These are phyloP conservation scores for Amyelois transitella DNA, from an alignment of 1,140 invertebrate species.

Conservation along the genomic window DNA sequence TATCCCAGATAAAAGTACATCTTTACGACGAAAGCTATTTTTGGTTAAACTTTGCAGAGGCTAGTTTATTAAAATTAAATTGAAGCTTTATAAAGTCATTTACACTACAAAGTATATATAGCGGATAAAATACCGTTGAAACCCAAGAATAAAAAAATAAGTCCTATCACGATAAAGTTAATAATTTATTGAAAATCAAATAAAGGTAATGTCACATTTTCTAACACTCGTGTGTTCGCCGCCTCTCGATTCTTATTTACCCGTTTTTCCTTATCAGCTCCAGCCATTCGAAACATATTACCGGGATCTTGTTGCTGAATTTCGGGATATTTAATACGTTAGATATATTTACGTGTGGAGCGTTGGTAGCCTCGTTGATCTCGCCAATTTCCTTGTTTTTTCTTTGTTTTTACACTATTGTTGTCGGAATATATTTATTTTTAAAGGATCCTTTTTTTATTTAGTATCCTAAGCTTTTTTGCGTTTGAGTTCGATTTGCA, in stretches of 20 bases:
- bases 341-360: not conserved
- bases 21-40: too few relatives aligned
- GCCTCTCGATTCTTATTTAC: constrained; percentile 44
- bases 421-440: too few relatives aligned
- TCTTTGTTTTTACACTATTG: not conserved
- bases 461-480: too few relatives aligned
- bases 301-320: constrained; percentile 37
- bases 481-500: too few relatives aligned
- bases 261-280: constrained; percentile 64
- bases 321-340: constrained; percentile 37
- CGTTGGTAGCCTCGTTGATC: constrained; percentile 12
- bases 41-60: too few relatives aligned
- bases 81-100: too few relatives aligned
- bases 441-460: too few relatives aligned
- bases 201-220: not conserved
- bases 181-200: not conserved
- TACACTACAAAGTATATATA: too few relatives aligned
- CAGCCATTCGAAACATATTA: constrained; percentile 60
- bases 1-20: too few relatives aligned
- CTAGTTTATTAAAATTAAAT: too few relatives aligned
- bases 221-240: not conserved
- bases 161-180: not conserved
- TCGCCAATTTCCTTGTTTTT: constrained; percentile 19
- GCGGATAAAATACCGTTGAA: too few relatives aligned
- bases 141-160: too few relatives aligned